Evolutionary conservation across 37 sponge, comb jelly and placozoan genomes (phyloP).

Genomic region (Axinella damicornis): DNA sequence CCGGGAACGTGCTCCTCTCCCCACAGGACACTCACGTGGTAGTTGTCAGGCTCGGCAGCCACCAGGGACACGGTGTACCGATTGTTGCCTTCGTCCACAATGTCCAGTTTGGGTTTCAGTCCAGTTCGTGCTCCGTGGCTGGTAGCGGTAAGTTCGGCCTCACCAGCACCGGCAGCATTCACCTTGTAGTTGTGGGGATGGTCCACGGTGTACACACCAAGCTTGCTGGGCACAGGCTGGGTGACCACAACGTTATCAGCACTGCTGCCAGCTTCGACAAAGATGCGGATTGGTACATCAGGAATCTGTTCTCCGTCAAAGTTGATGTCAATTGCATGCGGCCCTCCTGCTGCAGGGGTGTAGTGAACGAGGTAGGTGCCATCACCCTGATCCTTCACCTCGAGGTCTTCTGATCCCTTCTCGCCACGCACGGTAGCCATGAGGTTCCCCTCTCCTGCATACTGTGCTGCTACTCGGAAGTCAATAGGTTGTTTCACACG

Average conservation of each 20-base stretch:
- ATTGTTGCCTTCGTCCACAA: conserved; percentile 27
- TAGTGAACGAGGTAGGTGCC: conserved; percentile 57
- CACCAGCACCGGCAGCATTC: conserved; percentile 44
- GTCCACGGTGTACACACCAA: conserved; percentile 56
- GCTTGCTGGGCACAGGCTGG: conserved; percentile 30
- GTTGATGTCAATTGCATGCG: conserved; percentile 56
- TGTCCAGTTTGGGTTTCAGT: conserved; percentile 20
- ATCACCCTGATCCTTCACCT: conserved; percentile 27
- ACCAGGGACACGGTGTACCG: conserved; percentile 48
- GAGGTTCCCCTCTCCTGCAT: conserved; percentile 77
- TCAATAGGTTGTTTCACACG: conserved; percentile 53
- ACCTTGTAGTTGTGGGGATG: conserved; percentile 58
- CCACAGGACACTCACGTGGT: conserved; percentile 61
- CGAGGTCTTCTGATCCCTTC: conserved; percentile 30
- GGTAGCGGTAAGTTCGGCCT: conserved; percentile 27
- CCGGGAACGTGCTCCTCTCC: conserved; percentile 66
- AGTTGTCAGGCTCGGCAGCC: conserved; percentile 48
- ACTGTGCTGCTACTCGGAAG: conserved; percentile 53
- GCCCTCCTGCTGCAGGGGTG: conserved; percentile 54
- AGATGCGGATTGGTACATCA: conserved; percentile 45
- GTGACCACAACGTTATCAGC: conserved; percentile 56
- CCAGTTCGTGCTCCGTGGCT: conserved; percentile 47
- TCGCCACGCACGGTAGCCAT: conserved; percentile 36
- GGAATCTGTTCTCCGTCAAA: conserved; percentile 70
- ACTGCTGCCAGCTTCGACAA: conserved; percentile 47